Percentiles rank a stretch among this genome's conserved stretches.
Conservation (phyloP, 2,113 vertebrate species). For the Nothobranchius furzeri region DNA sequence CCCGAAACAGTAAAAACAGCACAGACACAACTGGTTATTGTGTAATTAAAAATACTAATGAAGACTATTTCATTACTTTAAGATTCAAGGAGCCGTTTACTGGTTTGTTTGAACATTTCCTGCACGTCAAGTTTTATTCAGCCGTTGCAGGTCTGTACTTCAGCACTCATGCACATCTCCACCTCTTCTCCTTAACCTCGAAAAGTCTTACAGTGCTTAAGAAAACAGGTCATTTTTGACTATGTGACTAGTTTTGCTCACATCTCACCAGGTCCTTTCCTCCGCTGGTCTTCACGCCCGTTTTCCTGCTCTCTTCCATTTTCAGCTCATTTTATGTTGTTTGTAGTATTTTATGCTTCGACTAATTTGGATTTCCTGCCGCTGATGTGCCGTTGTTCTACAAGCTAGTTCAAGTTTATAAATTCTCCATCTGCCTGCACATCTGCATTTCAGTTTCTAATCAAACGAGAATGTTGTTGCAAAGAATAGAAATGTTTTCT, state of each 20-base stretch:
- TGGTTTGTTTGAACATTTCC: too few species aligned
- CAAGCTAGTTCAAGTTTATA: conserved; percentile 3
- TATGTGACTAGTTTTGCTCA: not conserved
- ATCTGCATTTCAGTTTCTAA: not conserved
- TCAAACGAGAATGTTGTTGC: not conserved
- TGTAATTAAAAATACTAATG: too few species aligned
- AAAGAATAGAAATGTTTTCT: not conserved
- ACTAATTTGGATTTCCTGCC: conserved; percentile 4
- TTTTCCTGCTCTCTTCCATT: not conserved
- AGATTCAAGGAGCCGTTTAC: too few species aligned
- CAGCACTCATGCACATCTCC: not conserved
- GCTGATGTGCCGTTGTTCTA: not conserved
- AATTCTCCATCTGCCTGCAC: conserved; percentile 6
- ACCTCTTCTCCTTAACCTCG: not conserved
- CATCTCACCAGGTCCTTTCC: not conserved
- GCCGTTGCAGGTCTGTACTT: not conserved
- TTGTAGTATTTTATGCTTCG: not conserved
- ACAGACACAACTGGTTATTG: too few species aligned
- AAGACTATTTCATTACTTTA: too few species aligned
- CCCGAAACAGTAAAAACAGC: too few species aligned
- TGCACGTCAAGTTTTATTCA: too few species aligned
- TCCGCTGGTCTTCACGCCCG: not conserved
- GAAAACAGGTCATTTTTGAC: not conserved
- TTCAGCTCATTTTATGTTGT: not conserved
- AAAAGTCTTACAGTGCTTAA: not conserved